Evolutionary conservation across 1,140 invertebrate species (phyloP), one percentile per base, ranked within the genome.

Genomic region (Telenomus remus): DNA sequence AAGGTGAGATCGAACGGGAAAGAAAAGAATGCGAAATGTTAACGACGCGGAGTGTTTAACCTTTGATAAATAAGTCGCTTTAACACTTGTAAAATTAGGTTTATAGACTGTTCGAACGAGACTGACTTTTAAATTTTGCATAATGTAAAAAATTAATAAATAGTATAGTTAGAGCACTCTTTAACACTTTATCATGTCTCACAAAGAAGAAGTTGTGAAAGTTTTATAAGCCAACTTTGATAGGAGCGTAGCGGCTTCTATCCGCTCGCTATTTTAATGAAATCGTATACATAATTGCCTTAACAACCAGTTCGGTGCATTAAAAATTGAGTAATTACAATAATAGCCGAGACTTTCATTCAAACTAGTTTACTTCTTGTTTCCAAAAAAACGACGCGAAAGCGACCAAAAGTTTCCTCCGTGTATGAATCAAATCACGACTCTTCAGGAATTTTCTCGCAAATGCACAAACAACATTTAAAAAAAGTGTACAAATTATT

Each of bases 21-120:
- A 59, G 39, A 46, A 51, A 59, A 59, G 47, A 27, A 15, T 9
- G 43, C 51, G 33, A 68, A 68, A 68, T 68, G 64, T 68, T 59
- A 68, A 68, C 51, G 64, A 59, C 11, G 9, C 9, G n/a, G 37
- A 47, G 44, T 43, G 6, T 7, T 68, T 44, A 51, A 39, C 64
- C 59, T 57, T 68, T 57, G 35, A 68, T 34, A 57, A 13, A 44
- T 13, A 44, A 44, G 3, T 11, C 9, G 9, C 2, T 1, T 39
- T 11, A 39, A 39, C n/a, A 39, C 9, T n/a, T 39, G 37, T 39
- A 39, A 39, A 39, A 11, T 39, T n/a, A 11, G 37, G n/a, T 39
- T 39, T 39, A 27, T 27, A 27, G 19, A 27, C 19, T 39, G 37
- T 39, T 9, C 37, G 3, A 39, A 39, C 8, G 1, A 39, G 10